Evolutionary conservation across 2,113 vertebrate species (phyloP).

Genomic region (Polypterus senegalus): DNA sequence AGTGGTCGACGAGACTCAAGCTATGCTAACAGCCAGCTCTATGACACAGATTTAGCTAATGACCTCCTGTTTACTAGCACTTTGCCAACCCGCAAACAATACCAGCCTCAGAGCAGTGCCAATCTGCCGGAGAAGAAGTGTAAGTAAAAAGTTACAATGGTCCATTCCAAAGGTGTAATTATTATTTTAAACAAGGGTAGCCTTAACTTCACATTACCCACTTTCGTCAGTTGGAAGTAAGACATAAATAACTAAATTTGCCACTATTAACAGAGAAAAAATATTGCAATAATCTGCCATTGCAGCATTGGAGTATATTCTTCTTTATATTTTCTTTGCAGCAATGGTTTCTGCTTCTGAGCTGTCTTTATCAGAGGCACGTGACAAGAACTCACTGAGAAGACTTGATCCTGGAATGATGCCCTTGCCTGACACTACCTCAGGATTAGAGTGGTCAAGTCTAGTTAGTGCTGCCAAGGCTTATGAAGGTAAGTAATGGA

Average conservation of each 20-base stretch:
- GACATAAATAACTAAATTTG: too few species aligned
- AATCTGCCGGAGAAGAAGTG: slow-evolving; percentile 58
- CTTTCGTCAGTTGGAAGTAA: too few species aligned
- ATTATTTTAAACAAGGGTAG: too few species aligned
- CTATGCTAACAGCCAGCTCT: slow-evolving; percentile 44
- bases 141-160: slow-evolving; percentile 23
- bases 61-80: slow-evolving; percentile 75
- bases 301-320: background rate
- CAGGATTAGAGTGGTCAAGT: slow-evolving; percentile 81
- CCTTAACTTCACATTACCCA: too few species aligned
- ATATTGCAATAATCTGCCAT: too few species aligned
- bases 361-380: slow-evolving; percentile 59
- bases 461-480: slow-evolving; percentile 78
- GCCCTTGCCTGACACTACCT: slow-evolving; percentile 74
- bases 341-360: slow-evolving; percentile 67
- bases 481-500: slow-evolving; percentile 61
- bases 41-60: slow-evolving; percentile 42
- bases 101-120: slow-evolving; percentile 22
- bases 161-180: too few species aligned
- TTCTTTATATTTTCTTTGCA: slow-evolving; percentile 22
- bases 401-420: slow-evolving; percentile 70
- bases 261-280: too few species aligned
- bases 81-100: slow-evolving; percentile 59
- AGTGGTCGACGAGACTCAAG: slow-evolving; percentile 65
- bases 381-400: slow-evolving; percentile 57